These are phyloP conservation scores for Catalaphyllia jardinei DNA, from an alignment of 64 coral and sea anemone species.

Conservation along the genomic window DNA sequence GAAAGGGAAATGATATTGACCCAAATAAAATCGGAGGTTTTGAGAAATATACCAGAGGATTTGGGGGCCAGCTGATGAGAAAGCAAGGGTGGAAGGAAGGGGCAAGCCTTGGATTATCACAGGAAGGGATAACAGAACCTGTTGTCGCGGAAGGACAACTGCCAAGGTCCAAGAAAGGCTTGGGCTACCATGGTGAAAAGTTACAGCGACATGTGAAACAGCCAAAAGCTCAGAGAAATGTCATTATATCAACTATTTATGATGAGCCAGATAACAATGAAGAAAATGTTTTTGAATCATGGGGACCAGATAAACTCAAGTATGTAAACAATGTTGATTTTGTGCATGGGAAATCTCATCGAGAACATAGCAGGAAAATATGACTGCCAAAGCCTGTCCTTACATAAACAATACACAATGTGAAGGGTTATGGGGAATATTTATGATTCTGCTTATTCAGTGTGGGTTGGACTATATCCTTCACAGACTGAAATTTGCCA, in stretches of 20 bases:
- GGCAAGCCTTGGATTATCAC: slow-evolving; percentile 68
- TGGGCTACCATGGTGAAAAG: slow-evolving; percentile 98
- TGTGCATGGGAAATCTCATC: slow-evolving; percentile 43
- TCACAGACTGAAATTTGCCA: too few species aligned
- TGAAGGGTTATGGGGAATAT: too few species aligned
- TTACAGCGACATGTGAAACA: slow-evolving; percentile 77
- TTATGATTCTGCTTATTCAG: too few species aligned
- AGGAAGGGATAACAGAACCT: slow-evolving; percentile 78
- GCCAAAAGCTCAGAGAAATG: slow-evolving; percentile 77
- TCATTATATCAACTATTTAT: slow-evolving; percentile 93
- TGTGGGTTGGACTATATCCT: too few species aligned
- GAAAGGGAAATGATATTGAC: slow-evolving; percentile 70
- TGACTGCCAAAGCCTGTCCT: not conserved
- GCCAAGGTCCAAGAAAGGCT: slow-evolving; percentile 83
- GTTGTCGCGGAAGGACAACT: slow-evolving; percentile 84
- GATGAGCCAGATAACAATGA: slow-evolving; percentile 78
- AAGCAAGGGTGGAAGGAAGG: slow-evolving; percentile 87
- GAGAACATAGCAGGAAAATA: not conserved
- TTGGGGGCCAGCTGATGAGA: slow-evolving; percentile 86
- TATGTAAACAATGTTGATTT: slow-evolving; percentile 83
- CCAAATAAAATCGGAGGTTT: slow-evolving; percentile 83
- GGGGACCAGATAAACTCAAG: slow-evolving; percentile 76
- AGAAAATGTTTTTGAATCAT: slow-evolving; percentile 56
- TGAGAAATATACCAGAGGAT: slow-evolving; percentile 90
- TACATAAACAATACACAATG: too few species aligned